A percentile compares a stretch with the other conserved stretches of the same genome.
Evolutionary conservation across 1,140 invertebrate genomes (phyloP).

Genomic region (Dendrolimus punctatus): DNA sequence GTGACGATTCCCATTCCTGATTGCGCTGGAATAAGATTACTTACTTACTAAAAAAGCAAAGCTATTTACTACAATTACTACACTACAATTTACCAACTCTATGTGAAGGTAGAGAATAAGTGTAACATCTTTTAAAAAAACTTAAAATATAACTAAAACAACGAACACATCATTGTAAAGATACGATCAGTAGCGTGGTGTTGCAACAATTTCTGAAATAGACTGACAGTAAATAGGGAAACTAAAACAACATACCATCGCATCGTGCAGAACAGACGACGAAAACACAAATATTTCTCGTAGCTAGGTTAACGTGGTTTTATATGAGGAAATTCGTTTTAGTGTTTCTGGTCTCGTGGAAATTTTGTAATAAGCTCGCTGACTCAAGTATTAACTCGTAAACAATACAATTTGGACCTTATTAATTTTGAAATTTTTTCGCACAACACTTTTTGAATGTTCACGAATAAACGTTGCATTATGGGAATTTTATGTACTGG

Average conservation of each 20-base stretch:
- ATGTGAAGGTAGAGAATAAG: too few relatives aligned
- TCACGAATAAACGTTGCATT: background rate
- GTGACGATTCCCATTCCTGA: too few relatives aligned
- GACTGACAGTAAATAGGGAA: conserved; percentile 22
- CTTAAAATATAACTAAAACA: too few relatives aligned
- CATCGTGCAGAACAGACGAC: conserved; percentile 18
- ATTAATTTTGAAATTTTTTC: conserved; percentile 16
- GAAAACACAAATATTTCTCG: conserved; percentile 20
- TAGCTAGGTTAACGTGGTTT: conserved; percentile 25
- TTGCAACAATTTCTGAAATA: conserved; percentile 22
- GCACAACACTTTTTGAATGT: conserved; percentile 1
- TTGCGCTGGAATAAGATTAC: too few relatives aligned
- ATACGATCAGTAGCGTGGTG: background rate
- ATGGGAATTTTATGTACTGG: background rate
- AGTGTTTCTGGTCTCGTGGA: conserved; percentile 24
- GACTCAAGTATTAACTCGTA: conserved; percentile 22
- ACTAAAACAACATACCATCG: conserved; percentile 17
- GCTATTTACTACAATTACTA: too few relatives aligned
- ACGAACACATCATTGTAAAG: too few relatives aligned
- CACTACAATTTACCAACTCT: too few relatives aligned
- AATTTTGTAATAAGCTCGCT: conserved; percentile 22
- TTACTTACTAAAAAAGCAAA: too few relatives aligned
- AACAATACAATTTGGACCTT: conserved; percentile 19
- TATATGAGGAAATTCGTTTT: conserved; percentile 35
- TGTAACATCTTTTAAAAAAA: too few relatives aligned